Conservation (phyloP, 2,888 invertebrate species). For the Microlaimidae sp. region DNA sequence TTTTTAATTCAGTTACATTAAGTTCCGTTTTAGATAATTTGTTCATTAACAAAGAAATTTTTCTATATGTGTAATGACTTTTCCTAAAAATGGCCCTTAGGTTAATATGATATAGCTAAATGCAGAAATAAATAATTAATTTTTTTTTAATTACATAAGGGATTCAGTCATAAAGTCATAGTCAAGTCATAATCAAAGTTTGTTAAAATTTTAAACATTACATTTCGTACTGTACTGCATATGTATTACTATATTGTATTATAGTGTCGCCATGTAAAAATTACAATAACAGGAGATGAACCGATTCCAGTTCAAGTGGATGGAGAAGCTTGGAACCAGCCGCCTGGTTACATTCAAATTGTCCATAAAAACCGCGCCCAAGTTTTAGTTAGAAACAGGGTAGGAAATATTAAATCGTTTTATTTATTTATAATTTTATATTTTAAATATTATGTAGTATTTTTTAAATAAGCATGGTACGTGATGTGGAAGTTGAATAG, state of each 20-base stretch:
- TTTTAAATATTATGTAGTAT: neutral
- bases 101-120: too few species aligned
- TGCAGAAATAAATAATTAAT: conserved; percentile 5
- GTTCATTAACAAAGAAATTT: too few species aligned
- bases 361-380: conserved; percentile 91
- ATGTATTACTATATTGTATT: neutral
- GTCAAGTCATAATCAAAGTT: too few species aligned
- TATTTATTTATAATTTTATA: neutral
- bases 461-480: neutral
- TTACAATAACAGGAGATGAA: conserved; percentile 69
- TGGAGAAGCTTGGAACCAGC: conserved; percentile 94
- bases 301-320: conserved; percentile 89
- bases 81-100: too few species aligned
- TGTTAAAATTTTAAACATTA: too few species aligned
- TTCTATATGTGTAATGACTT: too few species aligned
- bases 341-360: conserved; percentile 84
- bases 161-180: conserved; percentile 1
- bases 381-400: conserved; percentile 76
- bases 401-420: too few species aligned
- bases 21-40: too few species aligned
- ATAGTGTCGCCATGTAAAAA: conserved; percentile 77
- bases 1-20: too few species aligned
- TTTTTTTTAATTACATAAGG: neutral
- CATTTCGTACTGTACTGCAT: too few species aligned
- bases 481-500: neutral